Evolutionary conservation across 1,140 invertebrate species (phyloP).

Genomic region (Leptonema lineaticorne): DNA sequence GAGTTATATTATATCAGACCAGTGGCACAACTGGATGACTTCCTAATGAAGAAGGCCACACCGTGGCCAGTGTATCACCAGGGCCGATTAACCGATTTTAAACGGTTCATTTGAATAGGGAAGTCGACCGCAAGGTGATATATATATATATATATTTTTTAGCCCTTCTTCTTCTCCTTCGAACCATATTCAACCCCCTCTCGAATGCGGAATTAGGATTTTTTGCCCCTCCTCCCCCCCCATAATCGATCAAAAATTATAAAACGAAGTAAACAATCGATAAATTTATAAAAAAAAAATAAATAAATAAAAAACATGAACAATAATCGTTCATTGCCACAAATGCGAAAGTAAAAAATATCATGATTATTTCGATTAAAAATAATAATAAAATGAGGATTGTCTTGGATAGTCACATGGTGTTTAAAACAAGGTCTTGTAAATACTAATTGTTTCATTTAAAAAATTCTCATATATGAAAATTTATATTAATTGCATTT

Average conservation of each 20-base stretch:
- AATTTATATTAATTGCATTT: no score
- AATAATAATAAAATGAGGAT: no score
- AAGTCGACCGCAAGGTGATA: neutral
- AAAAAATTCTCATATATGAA: no score
- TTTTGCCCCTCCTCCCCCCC: no score
- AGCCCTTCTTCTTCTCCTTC: no score
- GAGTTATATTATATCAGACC: constrained; percentile 11
- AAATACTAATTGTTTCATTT: no score
- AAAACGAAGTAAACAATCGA: neutral
- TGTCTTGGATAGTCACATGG: no score
- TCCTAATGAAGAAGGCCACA: constrained; percentile 18
- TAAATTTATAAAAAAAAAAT: neutral
- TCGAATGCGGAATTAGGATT: neutral
- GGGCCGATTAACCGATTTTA: constrained; percentile 20
- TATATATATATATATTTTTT: no score
- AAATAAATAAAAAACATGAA: neutral
- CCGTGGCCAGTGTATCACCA: constrained; percentile 4
- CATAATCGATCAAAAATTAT: no score
- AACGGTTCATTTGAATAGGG: constrained; percentile 10
- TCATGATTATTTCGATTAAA: neutral
- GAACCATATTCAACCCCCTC: no score
- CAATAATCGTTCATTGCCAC: neutral
- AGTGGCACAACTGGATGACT: constrained; percentile 7
- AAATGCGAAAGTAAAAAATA: neutral
- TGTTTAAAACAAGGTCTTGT: no score